phyloP scores from a whole-genome alignment of 2,113 vertebrate species.

The Todiramphus saurophagus region DNA sequence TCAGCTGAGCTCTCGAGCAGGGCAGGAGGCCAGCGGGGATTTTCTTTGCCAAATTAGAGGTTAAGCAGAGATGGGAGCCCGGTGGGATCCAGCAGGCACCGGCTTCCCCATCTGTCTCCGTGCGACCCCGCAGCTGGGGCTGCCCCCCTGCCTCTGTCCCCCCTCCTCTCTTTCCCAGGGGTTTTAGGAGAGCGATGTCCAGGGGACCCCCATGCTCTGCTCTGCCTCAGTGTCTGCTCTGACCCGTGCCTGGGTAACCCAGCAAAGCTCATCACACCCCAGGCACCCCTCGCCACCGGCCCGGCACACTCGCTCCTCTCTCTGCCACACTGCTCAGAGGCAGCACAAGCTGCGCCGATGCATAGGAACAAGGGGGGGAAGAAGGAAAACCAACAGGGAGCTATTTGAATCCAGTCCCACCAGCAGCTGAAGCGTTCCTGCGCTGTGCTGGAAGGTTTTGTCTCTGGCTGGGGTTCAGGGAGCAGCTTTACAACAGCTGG shows the following conservation, averaged over 20 bases:
- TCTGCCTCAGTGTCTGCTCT: background rate
- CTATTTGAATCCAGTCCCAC: conserved; percentile 61
- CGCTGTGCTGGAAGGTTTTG: conserved; percentile 49
- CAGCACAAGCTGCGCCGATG: background rate
- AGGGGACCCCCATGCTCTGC: accelerated
- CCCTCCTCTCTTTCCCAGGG: background rate
- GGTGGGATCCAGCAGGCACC: conserved; percentile 16
- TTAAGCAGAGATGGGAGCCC: conserved; percentile 35
- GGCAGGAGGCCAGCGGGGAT: conserved; percentile 56
- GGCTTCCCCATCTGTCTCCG: background rate
- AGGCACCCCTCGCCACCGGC: background rate
- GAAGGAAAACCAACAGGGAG: conserved; percentile 33
- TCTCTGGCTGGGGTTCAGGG: conserved; percentile 62
- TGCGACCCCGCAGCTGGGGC: background rate
- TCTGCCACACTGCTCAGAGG: background rate
- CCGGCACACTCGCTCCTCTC: accelerated
- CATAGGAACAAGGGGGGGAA: background rate
- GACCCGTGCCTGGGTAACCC: background rate
- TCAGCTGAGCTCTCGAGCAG: conserved; percentile 54
- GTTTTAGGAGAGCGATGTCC: background rate
- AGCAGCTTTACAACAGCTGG: conserved; percentile 65
- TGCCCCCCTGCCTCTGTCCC: background rate
- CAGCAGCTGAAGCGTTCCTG: conserved; percentile 62
- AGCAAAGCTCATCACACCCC: background rate
- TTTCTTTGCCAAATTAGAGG: conserved; percentile 44